Conservation (phyloP, 2,113 vertebrate genomes). For the Choloepus hoffmanni region DNA sequence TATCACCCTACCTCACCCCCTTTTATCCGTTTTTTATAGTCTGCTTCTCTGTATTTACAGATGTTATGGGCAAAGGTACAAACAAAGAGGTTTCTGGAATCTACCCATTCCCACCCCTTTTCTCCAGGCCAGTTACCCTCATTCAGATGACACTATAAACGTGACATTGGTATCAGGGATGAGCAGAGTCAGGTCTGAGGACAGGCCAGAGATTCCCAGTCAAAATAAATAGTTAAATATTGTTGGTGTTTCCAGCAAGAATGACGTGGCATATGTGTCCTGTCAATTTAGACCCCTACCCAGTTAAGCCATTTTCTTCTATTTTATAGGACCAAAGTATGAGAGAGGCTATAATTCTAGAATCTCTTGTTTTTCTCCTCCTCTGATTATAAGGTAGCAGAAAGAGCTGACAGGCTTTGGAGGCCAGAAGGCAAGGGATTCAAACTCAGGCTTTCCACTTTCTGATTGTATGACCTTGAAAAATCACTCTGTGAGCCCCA, state of each 20-base stretch:
- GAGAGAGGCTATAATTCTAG: background rate
- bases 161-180: background rate
- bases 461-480: background rate
- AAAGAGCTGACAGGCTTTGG: background rate
- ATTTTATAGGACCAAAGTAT: background rate
- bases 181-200: background rate
- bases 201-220: background rate
- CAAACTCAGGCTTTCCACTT: background rate
- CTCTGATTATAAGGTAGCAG: background rate
- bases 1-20: too few species aligned
- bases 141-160: background rate
- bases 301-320: background rate
- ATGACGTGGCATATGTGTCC: background rate
- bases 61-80: background rate
- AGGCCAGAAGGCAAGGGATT: background rate
- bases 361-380: background rate
- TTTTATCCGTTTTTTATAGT: background rate
- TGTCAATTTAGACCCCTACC: background rate
- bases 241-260: background rate
- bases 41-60: background rate
- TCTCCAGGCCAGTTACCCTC: background rate
- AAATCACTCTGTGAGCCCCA: background rate
- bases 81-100: background rate
- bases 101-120: background rate
- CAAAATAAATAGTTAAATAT: conserved; percentile 24